Evolutionary conservation across 2,113 vertebrate genomes (phyloP).

Genomic region (Felis catus): DNA sequence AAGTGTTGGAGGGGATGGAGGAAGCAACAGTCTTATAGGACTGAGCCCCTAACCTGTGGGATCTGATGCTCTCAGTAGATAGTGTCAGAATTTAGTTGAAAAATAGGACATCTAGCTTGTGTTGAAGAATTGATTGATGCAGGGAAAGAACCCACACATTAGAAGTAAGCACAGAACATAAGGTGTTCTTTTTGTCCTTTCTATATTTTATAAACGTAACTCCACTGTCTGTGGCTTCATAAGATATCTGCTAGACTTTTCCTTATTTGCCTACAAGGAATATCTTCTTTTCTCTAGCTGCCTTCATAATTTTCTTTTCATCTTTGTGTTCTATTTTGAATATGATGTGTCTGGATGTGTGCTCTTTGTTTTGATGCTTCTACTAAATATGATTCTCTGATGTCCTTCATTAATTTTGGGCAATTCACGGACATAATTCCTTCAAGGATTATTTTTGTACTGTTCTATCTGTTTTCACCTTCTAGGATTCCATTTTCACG

Average conservation of each 20-base stretch:
- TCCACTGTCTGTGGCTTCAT: not conserved
- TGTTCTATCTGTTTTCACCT: not conserved
- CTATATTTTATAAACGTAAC: not conserved
- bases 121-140: not conserved
- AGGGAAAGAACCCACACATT: not conserved
- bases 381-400: not conserved
- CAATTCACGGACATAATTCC: not conserved
- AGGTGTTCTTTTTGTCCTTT: not conserved
- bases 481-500: not conserved
- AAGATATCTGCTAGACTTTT: not conserved
- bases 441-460: not conserved
- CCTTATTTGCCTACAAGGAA: not conserved
- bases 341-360: not conserved
- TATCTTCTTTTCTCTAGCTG: not conserved
- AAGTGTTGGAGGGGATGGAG: not conserved
- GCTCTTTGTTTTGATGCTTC: not conserved
- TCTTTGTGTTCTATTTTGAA: not conserved
- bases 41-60: no score
- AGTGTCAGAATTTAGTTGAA: not conserved
- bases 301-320: not conserved
- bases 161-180: not conserved
- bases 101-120: not conserved
- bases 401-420: not conserved
- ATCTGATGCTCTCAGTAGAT: not conserved
- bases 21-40: no score